Percentiles rank a stretch among this genome's conserved stretches.
These are phyloP conservation scores for Lutraria lutraria DNA, from an alignment of 2,888 invertebrate genomes.

Conservation along the genomic window DNA sequence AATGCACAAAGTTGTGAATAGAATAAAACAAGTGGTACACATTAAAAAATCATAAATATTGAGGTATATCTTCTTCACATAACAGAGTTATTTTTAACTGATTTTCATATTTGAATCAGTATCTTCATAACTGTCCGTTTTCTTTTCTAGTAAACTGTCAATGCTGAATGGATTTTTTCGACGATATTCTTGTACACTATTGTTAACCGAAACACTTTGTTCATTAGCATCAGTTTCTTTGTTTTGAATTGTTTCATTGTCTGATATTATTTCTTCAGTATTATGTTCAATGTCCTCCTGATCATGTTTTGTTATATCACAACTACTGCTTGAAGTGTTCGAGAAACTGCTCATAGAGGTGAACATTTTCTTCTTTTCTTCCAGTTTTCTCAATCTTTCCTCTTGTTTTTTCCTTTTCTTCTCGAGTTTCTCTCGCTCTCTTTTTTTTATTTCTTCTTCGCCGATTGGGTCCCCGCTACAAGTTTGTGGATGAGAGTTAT, in stretches of 20 bases:
- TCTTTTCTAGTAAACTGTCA: slow-evolving; percentile 86
- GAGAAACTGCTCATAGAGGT: slow-evolving; percentile 50
- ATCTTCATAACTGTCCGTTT: not conserved
- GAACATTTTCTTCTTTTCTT: slow-evolving; percentile 72
- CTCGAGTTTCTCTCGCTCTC: slow-evolving; percentile 85
- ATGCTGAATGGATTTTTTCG: slow-evolving; percentile 85
- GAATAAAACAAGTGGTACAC: not conserved
- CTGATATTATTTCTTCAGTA: not conserved
- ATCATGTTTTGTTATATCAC: slow-evolving; percentile 42
- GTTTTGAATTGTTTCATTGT: slow-evolving; percentile 23
- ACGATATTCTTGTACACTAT: slow-evolving; percentile 4
- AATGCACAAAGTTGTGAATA: not conserved
- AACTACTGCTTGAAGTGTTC: slow-evolving; percentile 47
- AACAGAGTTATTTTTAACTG: not conserved
- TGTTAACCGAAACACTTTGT: not conserved
- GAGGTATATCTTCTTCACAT: not conserved
- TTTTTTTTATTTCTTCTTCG: slow-evolving; percentile 89
- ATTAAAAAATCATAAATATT: not conserved
- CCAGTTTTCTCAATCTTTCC: slow-evolving; percentile 90
- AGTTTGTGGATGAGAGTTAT: slow-evolving; percentile 98
- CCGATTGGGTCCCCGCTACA: slow-evolving; percentile 99
- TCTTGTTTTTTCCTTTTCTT: slow-evolving; percentile 94
- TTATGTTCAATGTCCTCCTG: slow-evolving; percentile 29
- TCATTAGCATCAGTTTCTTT: not conserved
- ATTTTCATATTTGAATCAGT: not conserved